Evolutionary conservation across 2,113 vertebrate genomes (phyloP), one percentile per base, ranked within the genome.

Genomic region (Corythoichthys intestinalis): DNA sequence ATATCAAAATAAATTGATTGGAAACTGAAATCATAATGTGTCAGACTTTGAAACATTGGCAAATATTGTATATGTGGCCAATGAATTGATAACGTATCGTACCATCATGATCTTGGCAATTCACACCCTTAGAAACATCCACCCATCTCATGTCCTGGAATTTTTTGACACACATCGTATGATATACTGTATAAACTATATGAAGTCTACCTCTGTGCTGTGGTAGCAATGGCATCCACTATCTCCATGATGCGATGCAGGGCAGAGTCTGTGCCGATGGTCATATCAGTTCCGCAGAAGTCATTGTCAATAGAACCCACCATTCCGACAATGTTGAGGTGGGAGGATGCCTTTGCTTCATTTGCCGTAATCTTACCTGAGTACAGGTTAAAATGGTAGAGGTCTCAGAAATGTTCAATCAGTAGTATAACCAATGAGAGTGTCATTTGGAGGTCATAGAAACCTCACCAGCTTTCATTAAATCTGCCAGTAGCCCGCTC

Each of bases 211-310:
- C 96, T 98, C 89, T 98, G 96, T 8, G 96, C 97, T 0, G 96
- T 98, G 67, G 97, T 99, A 64, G 93, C 93, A 88, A 99, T 99
- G 76, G 96, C 94, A 0, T 98, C 96, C 35, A 98, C 94, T 1
- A 99, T 94, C 89, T 98, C 96, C 9, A 95, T 94, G 82, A 99
- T 99, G 14, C 97, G 93, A 83, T 98, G 97, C 65, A 99, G 90
- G n/a, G 97, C 97, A 0, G 96, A 98, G 85, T 98, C 96, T 0
- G 96, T 97, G 69, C 97, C 97, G 0, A 98, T 98, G 79, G 96
- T 98, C 97, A 98, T 98, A 84, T 98, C 97, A 0, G 97, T 98
- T 67, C 97, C 97, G 0, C 97, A 98, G 91, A 98, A 98, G 84
- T 98, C 97, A 1, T 98, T 98, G 88, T 98, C 97, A 17, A 98